phyloP scores from a whole-genome alignment of 2,888 invertebrate genomes.

The Camptogramma bilineatum region DNA sequence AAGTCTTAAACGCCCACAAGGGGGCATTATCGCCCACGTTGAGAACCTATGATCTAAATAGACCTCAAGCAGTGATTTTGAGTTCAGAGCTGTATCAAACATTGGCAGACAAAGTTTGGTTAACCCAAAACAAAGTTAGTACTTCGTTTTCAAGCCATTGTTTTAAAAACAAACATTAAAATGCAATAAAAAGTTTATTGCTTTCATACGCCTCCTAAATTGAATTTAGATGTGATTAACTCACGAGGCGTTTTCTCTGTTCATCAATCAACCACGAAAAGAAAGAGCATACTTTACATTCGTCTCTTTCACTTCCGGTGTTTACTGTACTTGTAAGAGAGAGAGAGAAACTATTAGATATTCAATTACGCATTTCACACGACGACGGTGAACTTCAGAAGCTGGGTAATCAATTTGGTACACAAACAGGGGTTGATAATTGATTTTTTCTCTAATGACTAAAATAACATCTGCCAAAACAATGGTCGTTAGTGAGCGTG shows the following conservation, averaged over 20 bases:
- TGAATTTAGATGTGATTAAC: conserved; percentile 83
- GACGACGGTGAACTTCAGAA: conserved; percentile 77
- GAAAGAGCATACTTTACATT: conserved; percentile 71
- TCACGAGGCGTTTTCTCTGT: conserved; percentile 84
- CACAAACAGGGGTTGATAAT: conserved; percentile 81
- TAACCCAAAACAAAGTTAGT: not conserved
- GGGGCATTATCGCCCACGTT: too few relatives aligned
- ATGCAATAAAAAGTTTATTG: conserved; percentile 66
- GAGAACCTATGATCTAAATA: too few relatives aligned
- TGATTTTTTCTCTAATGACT: conserved; percentile 81
- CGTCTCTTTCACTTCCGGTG: conserved; percentile 59
- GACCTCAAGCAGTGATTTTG: too few relatives aligned
- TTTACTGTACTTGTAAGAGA: conserved; percentile 48
- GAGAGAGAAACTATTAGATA: conserved; percentile 68
- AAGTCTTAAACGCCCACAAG: too few relatives aligned
- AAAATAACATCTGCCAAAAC: conserved; percentile 81
- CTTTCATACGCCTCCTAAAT: conserved; percentile 78
- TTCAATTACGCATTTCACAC: conserved; percentile 76
- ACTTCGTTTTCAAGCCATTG: conserved; percentile 4
- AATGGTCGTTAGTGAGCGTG: conserved; percentile 77
- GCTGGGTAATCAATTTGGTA: conserved; percentile 82
- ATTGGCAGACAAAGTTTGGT: not conserved
- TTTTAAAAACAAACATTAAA: conserved; percentile 78
- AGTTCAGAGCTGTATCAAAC: too few relatives aligned
- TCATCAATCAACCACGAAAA: conserved; percentile 80